Conservation (phyloP, 2,797 vertebrate genomes). For the Poeciliopsis paucimaculata region DNA sequence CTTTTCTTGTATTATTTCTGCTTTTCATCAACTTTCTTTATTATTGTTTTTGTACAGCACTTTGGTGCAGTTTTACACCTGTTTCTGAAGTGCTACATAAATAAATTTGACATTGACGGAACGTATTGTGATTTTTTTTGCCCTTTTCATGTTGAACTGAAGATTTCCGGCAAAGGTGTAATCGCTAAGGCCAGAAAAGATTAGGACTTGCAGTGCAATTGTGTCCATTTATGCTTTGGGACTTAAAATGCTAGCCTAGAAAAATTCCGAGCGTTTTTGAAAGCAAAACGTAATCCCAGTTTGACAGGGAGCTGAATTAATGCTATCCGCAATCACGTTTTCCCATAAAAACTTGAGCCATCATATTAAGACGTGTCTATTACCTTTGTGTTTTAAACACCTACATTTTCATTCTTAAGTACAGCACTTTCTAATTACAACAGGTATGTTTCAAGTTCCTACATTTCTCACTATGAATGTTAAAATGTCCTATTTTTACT, state of each 20-base stretch:
- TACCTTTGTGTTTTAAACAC: background rate
- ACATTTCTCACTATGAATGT: too few relatives aligned
- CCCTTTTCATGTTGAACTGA: conserved; percentile 19
- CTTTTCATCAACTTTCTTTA: too few relatives aligned
- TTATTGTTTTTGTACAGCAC: too few relatives aligned
- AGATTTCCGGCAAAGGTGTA: conserved; percentile 20
- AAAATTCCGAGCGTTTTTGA: conserved; percentile 1
- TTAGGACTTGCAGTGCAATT: conserved; percentile 16
- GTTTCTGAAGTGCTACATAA: too few relatives aligned
- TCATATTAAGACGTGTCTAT: background rate
- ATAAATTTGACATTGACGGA: background rate
- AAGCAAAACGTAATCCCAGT: background rate
- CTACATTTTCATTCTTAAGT: too few relatives aligned
- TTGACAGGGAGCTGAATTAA: background rate
- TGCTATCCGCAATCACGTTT: background rate
- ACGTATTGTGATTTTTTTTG: conserved; percentile 17
- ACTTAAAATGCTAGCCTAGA: conserved; percentile 23
- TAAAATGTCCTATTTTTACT: too few relatives aligned
- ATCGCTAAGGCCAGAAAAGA: conserved; percentile 14
- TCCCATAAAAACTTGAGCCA: background rate
- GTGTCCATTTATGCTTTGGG: conserved; percentile 16
- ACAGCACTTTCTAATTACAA: too few relatives aligned
- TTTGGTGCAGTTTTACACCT: too few relatives aligned
- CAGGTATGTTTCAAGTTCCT: too few relatives aligned
- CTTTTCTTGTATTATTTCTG: too few relatives aligned